Percentiles rank a stretch among this genome's conserved stretches.
Conservation (phyloP, 2,113 vertebrate genomes). For the Phylloscopus trochilus region DNA sequence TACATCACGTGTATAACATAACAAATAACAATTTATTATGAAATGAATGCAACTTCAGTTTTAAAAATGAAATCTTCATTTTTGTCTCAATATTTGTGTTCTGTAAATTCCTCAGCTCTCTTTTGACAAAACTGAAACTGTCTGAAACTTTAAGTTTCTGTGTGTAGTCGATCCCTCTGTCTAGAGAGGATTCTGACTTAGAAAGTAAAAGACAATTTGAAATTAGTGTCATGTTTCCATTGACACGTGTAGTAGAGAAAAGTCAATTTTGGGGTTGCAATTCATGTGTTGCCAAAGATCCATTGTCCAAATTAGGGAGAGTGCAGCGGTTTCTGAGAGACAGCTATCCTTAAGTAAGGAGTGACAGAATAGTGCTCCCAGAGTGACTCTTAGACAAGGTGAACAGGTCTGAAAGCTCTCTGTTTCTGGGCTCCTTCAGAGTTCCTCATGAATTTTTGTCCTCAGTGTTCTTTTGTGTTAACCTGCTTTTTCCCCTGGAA, state of each 20-base stretch:
- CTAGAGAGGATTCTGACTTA: neutral
- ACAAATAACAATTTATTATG: neutral
- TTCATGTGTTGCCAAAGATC: neutral
- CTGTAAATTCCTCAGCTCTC: neutral
- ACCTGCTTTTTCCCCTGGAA: neutral
- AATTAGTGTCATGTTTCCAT: neutral
- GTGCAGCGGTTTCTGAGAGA: neutral
- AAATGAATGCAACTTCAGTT: neutral
- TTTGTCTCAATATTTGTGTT: constrained; percentile 31
- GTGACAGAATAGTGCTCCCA: neutral
- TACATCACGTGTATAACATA: neutral
- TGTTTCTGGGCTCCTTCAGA: neutral
- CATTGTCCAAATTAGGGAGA: neutral
- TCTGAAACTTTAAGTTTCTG: neutral
- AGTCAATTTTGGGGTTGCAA: neutral
- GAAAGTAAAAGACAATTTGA: neutral
- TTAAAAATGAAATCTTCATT: constrained; percentile 26
- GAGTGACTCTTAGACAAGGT: neutral
- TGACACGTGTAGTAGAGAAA: neutral
- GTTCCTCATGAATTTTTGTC: neutral
- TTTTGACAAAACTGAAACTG: neutral
- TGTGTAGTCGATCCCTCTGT: neutral
- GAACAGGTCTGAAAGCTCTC: neutral
- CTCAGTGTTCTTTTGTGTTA: neutral
- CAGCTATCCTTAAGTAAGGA: neutral